Evolutionary conservation across 2,888 invertebrate species (phyloP).

Genomic region (Mesochorus sp.): DNA sequence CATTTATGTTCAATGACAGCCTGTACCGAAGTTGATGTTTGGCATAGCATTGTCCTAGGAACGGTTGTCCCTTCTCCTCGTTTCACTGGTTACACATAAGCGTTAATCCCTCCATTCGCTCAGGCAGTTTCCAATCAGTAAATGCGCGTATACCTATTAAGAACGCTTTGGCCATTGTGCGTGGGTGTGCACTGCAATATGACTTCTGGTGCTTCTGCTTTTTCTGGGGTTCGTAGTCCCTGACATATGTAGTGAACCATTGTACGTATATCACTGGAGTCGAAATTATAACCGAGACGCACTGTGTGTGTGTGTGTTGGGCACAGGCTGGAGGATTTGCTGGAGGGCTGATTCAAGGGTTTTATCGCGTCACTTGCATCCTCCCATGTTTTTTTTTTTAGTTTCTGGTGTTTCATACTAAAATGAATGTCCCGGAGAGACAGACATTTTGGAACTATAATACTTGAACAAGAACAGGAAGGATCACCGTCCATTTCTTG

Average conservation of each 20-base stretch:
- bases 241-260: constrained; percentile 49
- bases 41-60: constrained; percentile 15
- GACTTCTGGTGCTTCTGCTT: constrained; percentile 64
- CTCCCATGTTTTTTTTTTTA: constrained; percentile 70
- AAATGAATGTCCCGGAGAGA: constrained; percentile 3
- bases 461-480: neutral
- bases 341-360: constrained; percentile 36
- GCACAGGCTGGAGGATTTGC: constrained; percentile 30
- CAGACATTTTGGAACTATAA: neutral
- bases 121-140: constrained; percentile 79
- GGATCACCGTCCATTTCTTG: too few relatives aligned
- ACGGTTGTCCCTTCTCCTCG: constrained; percentile 40
- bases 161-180: constrained; percentile 76
- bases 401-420: constrained; percentile 9
- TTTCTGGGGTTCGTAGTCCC: constrained; percentile 31
- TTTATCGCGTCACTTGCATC: constrained; percentile 75
- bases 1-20: constrained; percentile 18
- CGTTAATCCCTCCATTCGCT: constrained; percentile 37
- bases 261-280: constrained; percentile 22
- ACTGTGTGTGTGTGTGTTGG: neutral
- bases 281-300: constrained; percentile 11
- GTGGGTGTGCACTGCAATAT: constrained; percentile 77
- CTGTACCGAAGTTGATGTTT: constrained; percentile 22
- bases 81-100: constrained; percentile 1
- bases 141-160: constrained; percentile 81